Conservation (phyloP, 2,113 vertebrate genomes). For the Calidris pygmaea region DNA sequence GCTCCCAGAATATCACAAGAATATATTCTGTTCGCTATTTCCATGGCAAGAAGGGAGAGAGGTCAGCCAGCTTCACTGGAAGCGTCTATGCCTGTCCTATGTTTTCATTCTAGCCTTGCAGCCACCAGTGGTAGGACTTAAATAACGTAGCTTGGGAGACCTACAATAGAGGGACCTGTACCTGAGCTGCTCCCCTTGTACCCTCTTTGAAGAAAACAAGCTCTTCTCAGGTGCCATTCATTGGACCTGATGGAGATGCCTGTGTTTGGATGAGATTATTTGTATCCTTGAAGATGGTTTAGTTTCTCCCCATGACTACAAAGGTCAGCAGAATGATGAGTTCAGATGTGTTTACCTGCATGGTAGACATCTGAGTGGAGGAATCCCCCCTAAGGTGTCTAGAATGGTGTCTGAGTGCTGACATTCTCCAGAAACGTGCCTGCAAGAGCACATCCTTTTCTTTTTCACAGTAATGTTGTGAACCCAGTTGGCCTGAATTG, state of each 20-base stretch:
- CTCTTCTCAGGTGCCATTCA: background rate
- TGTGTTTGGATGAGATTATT: background rate
- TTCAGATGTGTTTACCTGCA: background rate
- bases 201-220: background rate
- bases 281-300: background rate
- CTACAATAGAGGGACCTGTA: background rate
- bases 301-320: background rate
- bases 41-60: background rate
- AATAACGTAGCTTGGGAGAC: fast-evolving
- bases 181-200: background rate
- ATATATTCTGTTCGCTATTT: background rate
- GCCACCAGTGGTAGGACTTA: background rate
- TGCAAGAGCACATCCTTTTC: background rate
- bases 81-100: background rate
- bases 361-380: background rate
- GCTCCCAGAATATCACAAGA: background rate
- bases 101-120: background rate
- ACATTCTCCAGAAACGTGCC: background rate
- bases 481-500: background rate
- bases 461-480: background rate
- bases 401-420: background rate
- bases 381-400: background rate
- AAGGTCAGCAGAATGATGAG: background rate
- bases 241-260: background rate
- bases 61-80: background rate